Evolutionary conservation across 1,140 invertebrate species (phyloP), one percentile per base, ranked within the genome.

Genomic region (Aphis craccivora): DNA sequence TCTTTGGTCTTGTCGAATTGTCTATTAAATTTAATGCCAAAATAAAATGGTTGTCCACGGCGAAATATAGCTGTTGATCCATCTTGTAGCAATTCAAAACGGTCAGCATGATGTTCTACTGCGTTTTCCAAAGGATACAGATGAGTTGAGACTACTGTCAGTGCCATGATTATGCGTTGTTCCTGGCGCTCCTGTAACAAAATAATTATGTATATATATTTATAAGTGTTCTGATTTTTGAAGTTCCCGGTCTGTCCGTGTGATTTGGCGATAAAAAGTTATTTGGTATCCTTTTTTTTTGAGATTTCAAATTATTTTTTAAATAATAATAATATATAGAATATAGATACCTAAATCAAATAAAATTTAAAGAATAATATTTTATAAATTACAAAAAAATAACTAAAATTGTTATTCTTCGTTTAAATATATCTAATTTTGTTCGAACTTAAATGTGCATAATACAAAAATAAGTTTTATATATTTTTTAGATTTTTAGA

Each of bases 91-190:
- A 96, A 95, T 94, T 97, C 97, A 94, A 96, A 97, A 93, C 96
- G 96, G 60, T 96, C 95, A 9, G 97, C 97, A 94, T 96, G 96
- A 94, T 97, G 97, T 5, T 94, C 94, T 53, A 95, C 95, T 0
- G 96, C 96, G 94, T 97, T 97, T 94, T 97, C 96, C 90, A 95
- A 94, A 0, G 96, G 96, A 94, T 97, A 97, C 92, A 97, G 96
- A 94, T 97, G 96, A 0, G 97, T 95, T 5, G 95, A 95, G 84
- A 96, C 96, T 9, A 97, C 96, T 37, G 91, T 23, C 23, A 93
- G 37, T 22, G 91, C 91, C 91, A 93, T 93, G 22, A 43, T 18
- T 25, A 45, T 14, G 18, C 6, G 35, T 20, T 40, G 40, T 76
- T 76, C 1, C 53, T 90, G 35, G 7, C 30, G 55, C 45, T 76